These are phyloP conservation scores for Drosophila micromelanica DNA, from an alignment of 1,140 invertebrate genomes.

Conservation along the genomic window DNA sequence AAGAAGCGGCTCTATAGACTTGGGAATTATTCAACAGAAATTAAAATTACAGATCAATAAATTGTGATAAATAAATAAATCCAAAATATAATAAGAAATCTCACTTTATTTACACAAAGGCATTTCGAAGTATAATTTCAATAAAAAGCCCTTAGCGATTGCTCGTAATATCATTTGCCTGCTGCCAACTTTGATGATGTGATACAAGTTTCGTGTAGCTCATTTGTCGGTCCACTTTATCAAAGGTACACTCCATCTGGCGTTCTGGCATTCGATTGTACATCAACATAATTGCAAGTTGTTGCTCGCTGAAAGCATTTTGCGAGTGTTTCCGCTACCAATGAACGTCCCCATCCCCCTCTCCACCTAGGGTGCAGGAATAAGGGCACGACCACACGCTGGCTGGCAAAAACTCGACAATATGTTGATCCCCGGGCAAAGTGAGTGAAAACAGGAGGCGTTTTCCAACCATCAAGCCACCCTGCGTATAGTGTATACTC, in stretches of 20 bases:
- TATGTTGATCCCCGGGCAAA: conserved; percentile 46
- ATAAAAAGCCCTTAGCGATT: too few relatives aligned
- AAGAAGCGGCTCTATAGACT: background rate
- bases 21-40: too few relatives aligned
- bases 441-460: conserved; percentile 45
- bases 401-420: conserved; percentile 52
- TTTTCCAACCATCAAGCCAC: conserved; percentile 33
- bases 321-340: conserved; percentile 44
- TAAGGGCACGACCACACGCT: conserved; percentile 35
- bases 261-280: conserved; percentile 18
- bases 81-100: too few relatives aligned
- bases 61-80: too few relatives aligned
- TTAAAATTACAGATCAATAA: too few relatives aligned
- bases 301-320: conserved; percentile 49
- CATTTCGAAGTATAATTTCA: too few relatives aligned
- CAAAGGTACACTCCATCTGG: conserved; percentile 23
- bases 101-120: too few relatives aligned
- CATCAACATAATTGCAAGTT: conserved; percentile 56
- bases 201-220: background rate
- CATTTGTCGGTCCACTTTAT: conserved; percentile 30
- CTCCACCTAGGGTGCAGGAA: background rate
- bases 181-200: conserved; percentile 9
- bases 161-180: background rate
- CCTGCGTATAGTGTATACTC: conserved; percentile 3
- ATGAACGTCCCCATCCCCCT: conserved; percentile 26